Conservation (phyloP, 2,113 vertebrate species). For the Cebidichthys violaceus region DNA sequence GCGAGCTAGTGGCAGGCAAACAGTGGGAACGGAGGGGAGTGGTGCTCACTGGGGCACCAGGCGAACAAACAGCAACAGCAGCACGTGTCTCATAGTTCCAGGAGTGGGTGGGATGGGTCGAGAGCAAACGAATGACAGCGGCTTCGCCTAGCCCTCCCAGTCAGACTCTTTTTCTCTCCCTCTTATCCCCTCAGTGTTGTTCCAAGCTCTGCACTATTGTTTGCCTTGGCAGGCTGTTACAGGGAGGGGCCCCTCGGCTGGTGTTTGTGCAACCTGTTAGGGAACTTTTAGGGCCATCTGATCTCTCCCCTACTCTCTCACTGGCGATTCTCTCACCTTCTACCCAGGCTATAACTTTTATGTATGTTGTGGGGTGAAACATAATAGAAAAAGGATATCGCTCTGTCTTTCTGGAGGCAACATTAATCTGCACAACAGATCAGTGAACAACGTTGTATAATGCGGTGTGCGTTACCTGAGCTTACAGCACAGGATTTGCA, state of each 20-base stretch:
- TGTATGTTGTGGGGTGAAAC: conserved; percentile 13
- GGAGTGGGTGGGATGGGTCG: conserved; percentile 79
- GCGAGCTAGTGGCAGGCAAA: conserved; percentile 66
- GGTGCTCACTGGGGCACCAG: conserved; percentile 66
- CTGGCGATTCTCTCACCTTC: conserved; percentile 67
- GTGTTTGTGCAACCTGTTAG: conserved; percentile 85
- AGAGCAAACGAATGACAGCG: conserved; percentile 61
- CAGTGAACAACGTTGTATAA: not conserved
- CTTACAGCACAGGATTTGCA: not conserved
- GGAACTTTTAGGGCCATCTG: conserved; percentile 83
- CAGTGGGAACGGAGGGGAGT: conserved; percentile 76
- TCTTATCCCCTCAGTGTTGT: conserved; percentile 82
- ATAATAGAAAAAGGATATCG: not conserved
- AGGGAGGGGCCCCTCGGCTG: conserved; percentile 83
- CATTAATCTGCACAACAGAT: not conserved
- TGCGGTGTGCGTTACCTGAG: not conserved
- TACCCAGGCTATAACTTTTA: conserved; percentile 41
- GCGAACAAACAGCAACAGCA: conserved; percentile 74
- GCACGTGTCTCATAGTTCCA: conserved; percentile 78
- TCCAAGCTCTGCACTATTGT: conserved; percentile 84
- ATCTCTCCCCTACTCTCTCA: conserved; percentile 67
- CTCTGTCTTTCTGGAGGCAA: not conserved
- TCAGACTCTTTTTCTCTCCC: conserved; percentile 62
- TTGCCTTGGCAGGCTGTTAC: conserved; percentile 85
- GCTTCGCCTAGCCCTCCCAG: conserved; percentile 62